Percentiles rank a stretch among this genome's conserved stretches.
phyloP scores from a whole-genome alignment of 2,113 vertebrate genomes.

The Urocitellus parryii region DNA sequence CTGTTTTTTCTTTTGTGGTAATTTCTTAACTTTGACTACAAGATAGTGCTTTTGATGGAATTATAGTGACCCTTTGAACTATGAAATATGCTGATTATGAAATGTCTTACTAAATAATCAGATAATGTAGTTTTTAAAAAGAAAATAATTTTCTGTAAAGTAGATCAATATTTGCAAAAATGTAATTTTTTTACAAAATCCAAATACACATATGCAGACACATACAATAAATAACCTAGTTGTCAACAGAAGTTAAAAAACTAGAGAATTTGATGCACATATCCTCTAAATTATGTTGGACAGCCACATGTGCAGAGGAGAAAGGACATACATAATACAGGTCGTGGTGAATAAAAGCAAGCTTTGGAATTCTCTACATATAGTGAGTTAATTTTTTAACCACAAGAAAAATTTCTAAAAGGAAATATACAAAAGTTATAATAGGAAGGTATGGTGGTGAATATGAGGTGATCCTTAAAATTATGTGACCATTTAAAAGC shows the following conservation, averaged over 20 bases:
- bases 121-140: neutral
- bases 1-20: neutral
- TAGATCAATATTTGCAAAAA: neutral
- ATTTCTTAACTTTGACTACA: neutral
- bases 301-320: neutral
- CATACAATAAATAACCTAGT: neutral
- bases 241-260: neutral
- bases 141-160: neutral
- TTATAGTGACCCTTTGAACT: neutral
- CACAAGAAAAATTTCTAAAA: neutral
- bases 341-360: neutral
- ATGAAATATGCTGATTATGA: neutral
- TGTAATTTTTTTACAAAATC: neutral
- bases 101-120: neutral
- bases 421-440: neutral
- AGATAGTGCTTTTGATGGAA: neutral
- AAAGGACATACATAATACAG: neutral
- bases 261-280: neutral
- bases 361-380: neutral
- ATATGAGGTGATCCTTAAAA: neutral
- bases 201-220: fast-evolving
- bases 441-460: neutral
- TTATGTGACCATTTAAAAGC: neutral
- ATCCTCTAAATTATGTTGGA: neutral
- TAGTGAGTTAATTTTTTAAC: neutral